Evolutionary conservation across 2,888 invertebrate genomes (phyloP), one percentile per base, ranked within the genome.

Genomic region (Zhengitettix transpicula): DNA sequence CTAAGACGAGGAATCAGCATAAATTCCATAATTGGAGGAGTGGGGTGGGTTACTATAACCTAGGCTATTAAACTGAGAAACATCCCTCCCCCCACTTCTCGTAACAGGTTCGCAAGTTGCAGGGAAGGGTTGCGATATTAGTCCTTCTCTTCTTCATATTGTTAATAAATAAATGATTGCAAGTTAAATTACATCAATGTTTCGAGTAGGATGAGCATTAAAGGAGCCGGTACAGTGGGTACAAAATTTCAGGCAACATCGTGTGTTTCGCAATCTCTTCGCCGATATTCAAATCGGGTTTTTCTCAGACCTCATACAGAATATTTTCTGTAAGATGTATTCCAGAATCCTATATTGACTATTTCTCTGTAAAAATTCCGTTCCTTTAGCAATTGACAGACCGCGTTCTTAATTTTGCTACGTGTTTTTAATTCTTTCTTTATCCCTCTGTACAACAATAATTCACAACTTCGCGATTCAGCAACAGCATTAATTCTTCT

Each of bases 1-100:
- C 62, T 74, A 75, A 75, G 75, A 75, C 73, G 73, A 72, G 72
- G 75, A 75, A 74, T 75, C 75, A 75, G 75, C 75, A 75, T 75
- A 75, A 75, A 75, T 75, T 75, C 74, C 70, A 73, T 74, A 74
- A 75, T 75, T 74, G 73, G 57, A 12, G 47, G 47, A 47, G 47
- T 47, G 47, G 47, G 47, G n/a, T n/a, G 47, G 47, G 47, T 47
- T 47, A 47, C 47, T 47, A n/a, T 47, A 47, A 47, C 47, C 62
- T 60, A 56, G 55, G 58, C 62, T 60, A 58, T 62, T 58, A 62
- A 54, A 57, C 52, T 54, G 47, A 15, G 44, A 47, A 28, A 28
- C 54, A 42, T 40, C 41, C 28, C 42, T 47, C 42, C 47, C 12
- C 55, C 58, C 56, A 11, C 40, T 52, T 53, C 44, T 56, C 44